phyloP scores from a whole-genome alignment of 35 echinoderm and acorn worm genomes.

The Heliocidaris erythrogramma region DNA sequence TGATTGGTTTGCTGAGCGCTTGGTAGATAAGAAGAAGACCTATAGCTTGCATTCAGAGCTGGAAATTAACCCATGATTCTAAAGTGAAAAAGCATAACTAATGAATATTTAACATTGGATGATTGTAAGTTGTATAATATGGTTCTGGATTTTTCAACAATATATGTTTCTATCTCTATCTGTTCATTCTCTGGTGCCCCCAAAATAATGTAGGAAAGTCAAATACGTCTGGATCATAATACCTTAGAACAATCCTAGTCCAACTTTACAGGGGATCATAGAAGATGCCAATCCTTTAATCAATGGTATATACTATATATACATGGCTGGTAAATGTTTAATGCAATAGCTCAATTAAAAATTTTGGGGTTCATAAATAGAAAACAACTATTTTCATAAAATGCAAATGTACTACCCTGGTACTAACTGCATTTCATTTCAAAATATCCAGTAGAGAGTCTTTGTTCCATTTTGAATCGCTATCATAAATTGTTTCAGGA shows the following conservation, averaged over 20 bases:
- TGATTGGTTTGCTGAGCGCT: background rate
- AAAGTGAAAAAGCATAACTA: background rate
- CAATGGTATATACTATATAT: too few relatives aligned
- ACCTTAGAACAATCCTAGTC: background rate
- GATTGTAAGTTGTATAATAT: background rate
- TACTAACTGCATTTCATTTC: too few relatives aligned
- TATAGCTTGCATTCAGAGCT: background rate
- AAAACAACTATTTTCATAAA: too few relatives aligned
- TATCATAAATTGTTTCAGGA: too few relatives aligned
- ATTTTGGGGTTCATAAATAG: too few relatives aligned
- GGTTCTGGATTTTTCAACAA: background rate
- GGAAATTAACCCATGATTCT: background rate
- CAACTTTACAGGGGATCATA: background rate
- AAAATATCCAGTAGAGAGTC: too few relatives aligned
- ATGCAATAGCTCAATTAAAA: too few relatives aligned
- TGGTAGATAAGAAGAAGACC: constrained; percentile 3
- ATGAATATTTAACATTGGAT: background rate
- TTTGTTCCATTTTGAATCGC: too few relatives aligned
- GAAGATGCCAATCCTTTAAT: too few relatives aligned
- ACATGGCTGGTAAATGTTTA: too few relatives aligned
- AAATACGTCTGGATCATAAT: background rate
- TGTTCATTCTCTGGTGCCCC: background rate
- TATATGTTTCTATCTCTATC: background rate
- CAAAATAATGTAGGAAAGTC: background rate
- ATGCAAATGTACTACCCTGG: too few relatives aligned